These are phyloP conservation scores for Equus quagga DNA, from an alignment of 2,113 vertebrate genomes.

Conservation along the genomic window DNA sequence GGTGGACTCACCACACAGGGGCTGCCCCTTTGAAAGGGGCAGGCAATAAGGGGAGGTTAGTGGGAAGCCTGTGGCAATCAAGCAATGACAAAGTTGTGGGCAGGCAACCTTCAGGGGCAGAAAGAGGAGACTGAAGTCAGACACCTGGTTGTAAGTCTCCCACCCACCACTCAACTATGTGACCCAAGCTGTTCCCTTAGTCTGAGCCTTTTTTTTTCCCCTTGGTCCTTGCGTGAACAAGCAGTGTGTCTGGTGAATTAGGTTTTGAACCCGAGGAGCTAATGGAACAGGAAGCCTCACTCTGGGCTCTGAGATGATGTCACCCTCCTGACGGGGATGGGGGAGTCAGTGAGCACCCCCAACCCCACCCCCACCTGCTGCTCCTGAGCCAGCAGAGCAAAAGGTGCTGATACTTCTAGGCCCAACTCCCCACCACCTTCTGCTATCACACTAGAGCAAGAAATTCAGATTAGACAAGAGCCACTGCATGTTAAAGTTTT, in stretches of 20 bases:
- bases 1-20: neutral
- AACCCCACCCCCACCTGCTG: rapidly evolving
- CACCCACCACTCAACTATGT: neutral
- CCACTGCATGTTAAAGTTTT: constrained; percentile 36
- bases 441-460: neutral
- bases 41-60: neutral
- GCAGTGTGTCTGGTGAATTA: neutral
- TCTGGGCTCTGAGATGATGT: neutral
- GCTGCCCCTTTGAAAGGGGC: neutral
- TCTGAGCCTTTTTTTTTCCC: neutral
- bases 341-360: no score
- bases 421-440: neutral
- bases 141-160: neutral
- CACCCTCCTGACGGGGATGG: no score
- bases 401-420: neutral
- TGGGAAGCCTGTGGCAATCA: neutral
- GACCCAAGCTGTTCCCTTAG: neutral
- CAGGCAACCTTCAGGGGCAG: neutral
- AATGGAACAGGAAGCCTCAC: neutral
- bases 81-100: neutral
- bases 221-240: neutral
- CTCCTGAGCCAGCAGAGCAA: neutral
- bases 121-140: neutral
- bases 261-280: neutral
- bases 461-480: neutral